phyloP scores from a whole-genome alignment of 2,888 invertebrate genomes.

The Gerris lacustris region DNA sequence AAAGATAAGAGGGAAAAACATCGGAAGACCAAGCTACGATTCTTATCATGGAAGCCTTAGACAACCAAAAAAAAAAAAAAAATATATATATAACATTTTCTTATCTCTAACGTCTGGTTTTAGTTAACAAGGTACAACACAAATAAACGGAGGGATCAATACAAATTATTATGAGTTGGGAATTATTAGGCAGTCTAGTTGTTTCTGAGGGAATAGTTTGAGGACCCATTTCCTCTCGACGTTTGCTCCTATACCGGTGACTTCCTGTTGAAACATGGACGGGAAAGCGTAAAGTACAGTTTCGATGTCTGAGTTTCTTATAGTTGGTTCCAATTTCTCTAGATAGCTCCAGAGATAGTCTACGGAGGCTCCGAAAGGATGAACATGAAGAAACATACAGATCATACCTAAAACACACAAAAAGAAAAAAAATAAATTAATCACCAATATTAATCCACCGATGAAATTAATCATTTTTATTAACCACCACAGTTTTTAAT shows the following conservation, averaged over 20 bases:
- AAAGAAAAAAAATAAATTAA: conserved; percentile 13
- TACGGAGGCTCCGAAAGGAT: conserved; percentile 82
- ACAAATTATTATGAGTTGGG: too few relatives aligned
- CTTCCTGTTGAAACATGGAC: conserved; percentile 64
- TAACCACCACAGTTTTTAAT: neutral
- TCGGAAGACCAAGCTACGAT: too few relatives aligned
- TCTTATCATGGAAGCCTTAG: too few relatives aligned
- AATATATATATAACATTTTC: too few relatives aligned
- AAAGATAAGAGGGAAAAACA: too few relatives aligned
- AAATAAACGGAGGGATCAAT: too few relatives aligned
- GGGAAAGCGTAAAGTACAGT: conserved; percentile 62
- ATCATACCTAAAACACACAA: conserved; percentile 47
- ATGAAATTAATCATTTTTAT: neutral
- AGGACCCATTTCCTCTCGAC: conserved; percentile 67
- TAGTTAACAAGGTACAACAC: too few relatives aligned
- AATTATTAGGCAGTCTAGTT: too few relatives aligned
- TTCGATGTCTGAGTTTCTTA: conserved; percentile 64
- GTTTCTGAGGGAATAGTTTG: neutral
- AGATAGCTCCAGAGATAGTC: conserved; percentile 86
- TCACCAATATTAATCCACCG: too few relatives aligned
- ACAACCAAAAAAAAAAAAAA: too few relatives aligned
- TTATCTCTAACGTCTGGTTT: too few relatives aligned
- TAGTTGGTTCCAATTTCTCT: conserved; percentile 59
- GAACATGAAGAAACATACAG: conserved; percentile 81
- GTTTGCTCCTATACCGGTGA: conserved; percentile 66